A percentile compares a stretch with the other conserved stretches of the same genome.
These are phyloP conservation scores for Regulus satrapa DNA, from an alignment of 2,113 vertebrate genomes.

Conservation along the genomic window DNA sequence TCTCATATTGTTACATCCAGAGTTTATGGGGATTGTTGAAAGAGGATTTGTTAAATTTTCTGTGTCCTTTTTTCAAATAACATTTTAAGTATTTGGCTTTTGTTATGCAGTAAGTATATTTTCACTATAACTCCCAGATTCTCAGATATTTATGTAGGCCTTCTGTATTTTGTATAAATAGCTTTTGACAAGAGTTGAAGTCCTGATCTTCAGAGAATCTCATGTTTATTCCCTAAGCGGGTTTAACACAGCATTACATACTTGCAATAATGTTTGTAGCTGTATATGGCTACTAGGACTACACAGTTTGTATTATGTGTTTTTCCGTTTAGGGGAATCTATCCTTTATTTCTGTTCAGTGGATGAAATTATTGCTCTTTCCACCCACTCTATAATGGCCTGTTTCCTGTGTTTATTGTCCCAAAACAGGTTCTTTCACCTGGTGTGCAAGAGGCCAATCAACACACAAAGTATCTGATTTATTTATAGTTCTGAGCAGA, in stretches of 20 bases:
- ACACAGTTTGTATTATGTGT: neutral
- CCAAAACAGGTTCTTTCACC: neutral
- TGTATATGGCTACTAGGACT: neutral
- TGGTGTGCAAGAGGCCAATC: neutral
- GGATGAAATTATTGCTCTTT: neutral
- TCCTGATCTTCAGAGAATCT: neutral
- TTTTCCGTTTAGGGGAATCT: neutral
- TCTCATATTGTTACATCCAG: neutral
- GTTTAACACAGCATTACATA: neutral
- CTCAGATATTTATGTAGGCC: neutral
- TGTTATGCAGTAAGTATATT: neutral
- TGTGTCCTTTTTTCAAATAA: neutral
- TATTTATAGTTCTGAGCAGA: neutral
- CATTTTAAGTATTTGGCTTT: neutral
- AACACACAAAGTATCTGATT: neutral
- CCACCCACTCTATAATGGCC: neutral
- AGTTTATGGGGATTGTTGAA: neutral
- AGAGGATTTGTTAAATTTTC: neutral
- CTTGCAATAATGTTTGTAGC: neutral
- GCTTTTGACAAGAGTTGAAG: neutral
- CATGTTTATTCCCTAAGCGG: neutral
- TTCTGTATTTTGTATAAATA: conserved; percentile 2
- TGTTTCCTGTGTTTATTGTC: neutral
- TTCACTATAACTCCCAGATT: neutral
- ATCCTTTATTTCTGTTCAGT: neutral